These are phyloP conservation scores for Orthosia gothica DNA, from an alignment of 2,888 invertebrate genomes.

Conservation along the genomic window DNA sequence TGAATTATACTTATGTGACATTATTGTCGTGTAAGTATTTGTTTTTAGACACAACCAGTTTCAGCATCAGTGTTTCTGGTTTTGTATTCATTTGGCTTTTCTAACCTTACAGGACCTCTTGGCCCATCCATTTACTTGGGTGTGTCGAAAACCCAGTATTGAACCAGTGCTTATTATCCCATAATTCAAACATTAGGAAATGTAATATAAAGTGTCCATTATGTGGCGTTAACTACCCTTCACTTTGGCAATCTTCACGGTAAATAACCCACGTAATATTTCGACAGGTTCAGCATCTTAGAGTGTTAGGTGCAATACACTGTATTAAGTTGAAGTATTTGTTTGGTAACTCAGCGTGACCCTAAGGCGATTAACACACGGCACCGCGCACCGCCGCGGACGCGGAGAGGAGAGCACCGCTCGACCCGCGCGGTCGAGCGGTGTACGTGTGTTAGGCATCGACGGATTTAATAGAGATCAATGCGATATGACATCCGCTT, in stretches of 20 bases:
- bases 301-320: slow-evolving; percentile 1
- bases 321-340: not conserved
- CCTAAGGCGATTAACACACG: too few species aligned
- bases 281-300: slow-evolving; percentile 24
- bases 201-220: slow-evolving; percentile 43
- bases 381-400: too few species aligned
- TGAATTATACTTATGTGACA: not conserved
- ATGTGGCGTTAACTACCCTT: slow-evolving; percentile 49
- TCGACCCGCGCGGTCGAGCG: too few species aligned
- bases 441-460: too few species aligned
- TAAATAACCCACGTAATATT: slow-evolving; percentile 55
- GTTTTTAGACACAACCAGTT: not conserved
- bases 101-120: slow-evolving; percentile 25
- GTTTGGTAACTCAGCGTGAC: not conserved
- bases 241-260: slow-evolving; percentile 50
- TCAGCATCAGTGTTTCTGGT: not conserved
- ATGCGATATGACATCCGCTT: too few species aligned
- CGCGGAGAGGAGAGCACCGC: too few species aligned
- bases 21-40: not conserved
- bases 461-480: too few species aligned
- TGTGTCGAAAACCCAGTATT: slow-evolving; percentile 34
- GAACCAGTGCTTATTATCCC: slow-evolving; percentile 27
- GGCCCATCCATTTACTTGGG: slow-evolving; percentile 3
- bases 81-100: not conserved
- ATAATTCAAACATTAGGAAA: slow-evolving; percentile 55